Evolutionary conservation across 1,140 invertebrate genomes (phyloP).

Genomic region (Achatina immaculata): DNA sequence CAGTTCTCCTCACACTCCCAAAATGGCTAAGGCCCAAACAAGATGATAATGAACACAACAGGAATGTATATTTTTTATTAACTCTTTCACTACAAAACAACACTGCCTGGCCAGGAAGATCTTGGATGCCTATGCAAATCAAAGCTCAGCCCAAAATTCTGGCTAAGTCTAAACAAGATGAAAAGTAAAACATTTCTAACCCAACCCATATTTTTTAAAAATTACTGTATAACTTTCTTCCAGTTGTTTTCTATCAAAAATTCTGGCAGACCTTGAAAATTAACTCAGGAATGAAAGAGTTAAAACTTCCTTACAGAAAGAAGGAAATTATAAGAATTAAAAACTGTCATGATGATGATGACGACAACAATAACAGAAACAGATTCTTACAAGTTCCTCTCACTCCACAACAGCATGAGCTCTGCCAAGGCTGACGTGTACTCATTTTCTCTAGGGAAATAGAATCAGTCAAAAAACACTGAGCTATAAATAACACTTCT

Average conservation of each 20-base stretch:
- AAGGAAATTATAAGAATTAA: background rate
- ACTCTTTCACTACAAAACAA: too few species aligned
- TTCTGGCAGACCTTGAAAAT: too few species aligned
- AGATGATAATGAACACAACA: background rate
- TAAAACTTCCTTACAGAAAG: background rate
- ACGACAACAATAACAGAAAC: background rate
- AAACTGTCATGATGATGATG: background rate
- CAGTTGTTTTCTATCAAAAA: too few species aligned
- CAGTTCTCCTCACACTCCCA: too few species aligned
- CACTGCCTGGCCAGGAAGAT: background rate
- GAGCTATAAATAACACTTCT: background rate
- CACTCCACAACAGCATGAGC: constrained; percentile 8
- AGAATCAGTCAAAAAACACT: background rate
- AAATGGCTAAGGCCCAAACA: too few species aligned
- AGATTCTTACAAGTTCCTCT: background rate
- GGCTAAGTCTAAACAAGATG: too few species aligned
- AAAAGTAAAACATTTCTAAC: too few species aligned
- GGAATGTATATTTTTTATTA: background rate
- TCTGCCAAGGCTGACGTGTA: background rate
- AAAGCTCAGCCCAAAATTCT: too few species aligned
- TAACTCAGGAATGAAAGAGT: background rate
- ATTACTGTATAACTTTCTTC: too few species aligned
- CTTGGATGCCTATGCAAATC: background rate
- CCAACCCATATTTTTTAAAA: too few species aligned
- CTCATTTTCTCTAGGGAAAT: background rate